Percentiles rank a stretch among this genome's conserved stretches.
These are phyloP conservation scores for Microctenopoma steveboyesi DNA, from an alignment of 2,797 vertebrate species.

Conservation along the genomic window DNA sequence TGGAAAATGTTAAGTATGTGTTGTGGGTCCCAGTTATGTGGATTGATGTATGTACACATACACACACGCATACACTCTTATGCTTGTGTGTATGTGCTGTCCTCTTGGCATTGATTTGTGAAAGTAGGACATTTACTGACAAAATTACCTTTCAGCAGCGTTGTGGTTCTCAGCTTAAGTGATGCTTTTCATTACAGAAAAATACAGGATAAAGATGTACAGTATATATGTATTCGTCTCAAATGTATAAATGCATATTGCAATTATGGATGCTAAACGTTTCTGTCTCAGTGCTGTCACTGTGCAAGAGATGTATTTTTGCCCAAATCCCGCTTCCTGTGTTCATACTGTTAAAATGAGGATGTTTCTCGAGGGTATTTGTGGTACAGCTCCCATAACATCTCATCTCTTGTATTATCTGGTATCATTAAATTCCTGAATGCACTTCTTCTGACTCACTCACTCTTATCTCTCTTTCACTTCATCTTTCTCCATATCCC, in stretches of 20 bases:
- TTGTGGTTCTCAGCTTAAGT: neutral
- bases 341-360: constrained; percentile 21
- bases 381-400: constrained; percentile 50
- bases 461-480: constrained; percentile 37
- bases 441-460: constrained; percentile 38
- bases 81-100: neutral
- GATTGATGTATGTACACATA: too few relatives aligned
- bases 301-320: constrained; percentile 4
- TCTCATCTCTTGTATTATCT: constrained; percentile 54
- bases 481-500: constrained; percentile 35
- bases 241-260: neutral
- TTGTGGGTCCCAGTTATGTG: too few relatives aligned
- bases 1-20: neutral
- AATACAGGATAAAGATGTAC: neutral
- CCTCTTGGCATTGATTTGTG: constrained; percentile 23
- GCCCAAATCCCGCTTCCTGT: constrained; percentile 14
- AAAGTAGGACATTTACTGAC: constrained; percentile 6
- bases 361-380: constrained; percentile 32
- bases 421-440: constrained; percentile 59
- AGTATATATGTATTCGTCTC: neutral
- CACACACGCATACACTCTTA: too few relatives aligned
- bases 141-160: constrained; percentile 18
- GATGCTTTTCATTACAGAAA: neutral
- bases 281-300: constrained; percentile 3
- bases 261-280: constrained; percentile 6